Evolutionary conservation across 1,140 invertebrate genomes (phyloP), one percentile per base, ranked within the genome.

Genomic region (Atopsyche davidsoni): DNA sequence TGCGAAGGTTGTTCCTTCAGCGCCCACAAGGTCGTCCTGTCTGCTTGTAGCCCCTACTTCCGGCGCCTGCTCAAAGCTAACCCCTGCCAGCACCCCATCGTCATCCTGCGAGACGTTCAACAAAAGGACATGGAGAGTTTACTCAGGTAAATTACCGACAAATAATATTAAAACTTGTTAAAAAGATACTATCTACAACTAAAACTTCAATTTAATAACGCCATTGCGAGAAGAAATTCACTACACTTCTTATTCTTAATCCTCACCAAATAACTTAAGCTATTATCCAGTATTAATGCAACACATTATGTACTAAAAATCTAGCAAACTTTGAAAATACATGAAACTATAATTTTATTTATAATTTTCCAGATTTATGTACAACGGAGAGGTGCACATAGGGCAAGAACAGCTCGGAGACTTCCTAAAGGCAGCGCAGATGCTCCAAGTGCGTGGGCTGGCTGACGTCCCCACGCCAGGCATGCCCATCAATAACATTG

Each of bases 11-110:
- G 83, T 61, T 89, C 83, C 42, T 89, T 92, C 66, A 87, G 84
- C 46, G 92, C 91, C 31, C 92, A 94, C 75, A 92, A 92, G 77
- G 85, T 81, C 60, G 89, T 95, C 22, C 78, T 94, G 45, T 92
- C 89, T 42, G 89, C 90, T 18, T 92, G 89, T 75, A 93, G 90
- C 69, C 88, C 90, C 7, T 95, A 92, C 72, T 93, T 95, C 75
- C 79, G 88, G 60, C 79, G 83, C 60, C 74, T 95, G 55, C 79
- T 95, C 60, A 92, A 92, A 77, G 87, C 87, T 18, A 94, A 94
- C 72, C 91, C 91, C 54, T 95, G 90, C 70, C 87, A 92, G 65
- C 91, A 95, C 70, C 92, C 91, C 14, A 94, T 95, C 62, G 86
- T 96, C 53, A 94, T 94, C 60, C 72, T 95, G 39, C 80, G 89